These are phyloP conservation scores for Lates japonicus DNA, from an alignment of 2,797 vertebrate species.

Conservation along the genomic window DNA sequence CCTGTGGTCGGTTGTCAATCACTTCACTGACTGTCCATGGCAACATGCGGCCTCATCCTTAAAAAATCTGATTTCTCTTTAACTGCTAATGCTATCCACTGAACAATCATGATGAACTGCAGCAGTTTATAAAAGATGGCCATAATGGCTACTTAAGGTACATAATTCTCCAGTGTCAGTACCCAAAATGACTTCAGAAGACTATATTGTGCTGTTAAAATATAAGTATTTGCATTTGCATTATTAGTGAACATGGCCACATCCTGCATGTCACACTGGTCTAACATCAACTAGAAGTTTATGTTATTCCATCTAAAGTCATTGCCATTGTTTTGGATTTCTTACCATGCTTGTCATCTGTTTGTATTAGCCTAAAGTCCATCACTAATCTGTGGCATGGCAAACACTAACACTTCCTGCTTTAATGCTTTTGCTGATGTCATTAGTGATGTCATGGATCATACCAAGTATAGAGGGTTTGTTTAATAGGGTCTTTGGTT, in stretches of 20 bases:
- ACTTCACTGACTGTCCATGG: constrained; percentile 56
- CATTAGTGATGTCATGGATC: too few relatives aligned
- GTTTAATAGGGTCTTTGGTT: too few relatives aligned
- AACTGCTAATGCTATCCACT: constrained; percentile 26
- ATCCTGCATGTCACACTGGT: neutral
- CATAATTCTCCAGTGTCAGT: neutral
- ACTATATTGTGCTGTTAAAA: neutral
- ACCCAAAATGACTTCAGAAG: neutral
- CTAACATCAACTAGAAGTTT: neutral
- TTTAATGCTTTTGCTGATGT: too few relatives aligned
- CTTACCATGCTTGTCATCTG: too few relatives aligned
- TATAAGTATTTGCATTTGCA: neutral
- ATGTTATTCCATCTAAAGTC: neutral
- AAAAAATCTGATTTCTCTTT: constrained; percentile 19
- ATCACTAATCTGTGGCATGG: too few relatives aligned
- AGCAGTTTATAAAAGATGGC: neutral
- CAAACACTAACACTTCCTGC: too few relatives aligned
- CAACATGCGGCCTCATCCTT: constrained; percentile 58
- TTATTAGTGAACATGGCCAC: neutral
- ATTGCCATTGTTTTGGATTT: neutral
- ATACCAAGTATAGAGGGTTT: too few relatives aligned
- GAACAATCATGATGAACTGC: neutral
- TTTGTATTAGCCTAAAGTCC: too few relatives aligned
- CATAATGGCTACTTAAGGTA: neutral
- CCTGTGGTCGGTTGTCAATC: constrained; percentile 27